These are phyloP conservation scores for Scartelaos histophorus DNA, from an alignment of 2,113 vertebrate species.

Conservation along the genomic window DNA sequence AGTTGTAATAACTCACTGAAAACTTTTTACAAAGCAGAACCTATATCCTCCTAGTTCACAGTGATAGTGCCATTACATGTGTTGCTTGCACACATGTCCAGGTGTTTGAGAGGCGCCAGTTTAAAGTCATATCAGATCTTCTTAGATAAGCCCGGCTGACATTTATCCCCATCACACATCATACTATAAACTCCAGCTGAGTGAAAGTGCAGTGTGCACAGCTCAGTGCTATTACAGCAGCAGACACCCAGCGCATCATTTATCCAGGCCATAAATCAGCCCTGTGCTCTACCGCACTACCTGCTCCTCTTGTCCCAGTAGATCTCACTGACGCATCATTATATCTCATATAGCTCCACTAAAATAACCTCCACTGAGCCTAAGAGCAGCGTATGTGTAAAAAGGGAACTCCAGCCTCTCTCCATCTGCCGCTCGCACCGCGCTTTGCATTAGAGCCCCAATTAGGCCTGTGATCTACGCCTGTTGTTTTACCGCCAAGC, in stretches of 20 bases:
- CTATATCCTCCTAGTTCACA: slow-evolving; percentile 9
- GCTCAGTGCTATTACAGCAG: slow-evolving; percentile 68
- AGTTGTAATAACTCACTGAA: slow-evolving; percentile 17
- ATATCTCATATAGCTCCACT: slow-evolving; percentile 65
- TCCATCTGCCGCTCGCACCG: slow-evolving; percentile 37
- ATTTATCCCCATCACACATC: slow-evolving; percentile 74
- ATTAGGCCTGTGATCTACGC: slow-evolving; percentile 49
- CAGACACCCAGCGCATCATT: slow-evolving; percentile 75
- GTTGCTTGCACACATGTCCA: slow-evolving; percentile 49
- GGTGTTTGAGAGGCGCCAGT: slow-evolving; percentile 64
- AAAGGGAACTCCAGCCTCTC: slow-evolving; percentile 42
- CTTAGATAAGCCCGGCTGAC: slow-evolving; percentile 71
- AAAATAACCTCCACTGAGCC: slow-evolving; percentile 68
- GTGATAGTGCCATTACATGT: slow-evolving; percentile 36
- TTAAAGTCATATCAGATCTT: slow-evolving; percentile 69
- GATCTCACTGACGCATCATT: slow-evolving; percentile 72
- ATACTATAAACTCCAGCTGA: slow-evolving; percentile 71
- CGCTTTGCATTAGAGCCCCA: slow-evolving; percentile 50
- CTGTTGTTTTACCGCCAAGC: slow-evolving; percentile 49
- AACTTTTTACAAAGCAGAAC: slow-evolving; percentile 30
- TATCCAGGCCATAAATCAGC: slow-evolving; percentile 75
- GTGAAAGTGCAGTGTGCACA: slow-evolving; percentile 63
- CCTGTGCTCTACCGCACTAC: slow-evolving; percentile 69
- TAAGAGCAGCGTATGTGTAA: slow-evolving; percentile 54
- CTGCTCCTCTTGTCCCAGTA: slow-evolving; percentile 69